Conservation (phyloP, 2,797 vertebrate species). For the Urocyon cinereoargenteus region DNA sequence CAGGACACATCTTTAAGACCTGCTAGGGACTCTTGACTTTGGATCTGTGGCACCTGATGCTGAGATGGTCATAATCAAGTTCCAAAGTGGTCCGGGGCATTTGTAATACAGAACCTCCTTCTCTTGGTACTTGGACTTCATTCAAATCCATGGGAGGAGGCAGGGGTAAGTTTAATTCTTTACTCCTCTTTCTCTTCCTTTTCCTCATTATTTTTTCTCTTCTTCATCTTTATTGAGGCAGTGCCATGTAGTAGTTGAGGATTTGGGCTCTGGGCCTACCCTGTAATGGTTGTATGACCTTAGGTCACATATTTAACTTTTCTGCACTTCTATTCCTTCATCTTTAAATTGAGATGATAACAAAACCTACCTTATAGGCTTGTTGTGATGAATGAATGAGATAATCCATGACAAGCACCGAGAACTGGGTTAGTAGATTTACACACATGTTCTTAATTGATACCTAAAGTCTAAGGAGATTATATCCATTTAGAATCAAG, state of each 20-base stretch:
- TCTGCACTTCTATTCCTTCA: neutral
- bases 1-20: constrained; percentile 15
- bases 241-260: neutral
- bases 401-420: neutral
- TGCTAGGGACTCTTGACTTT: neutral
- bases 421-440: constrained; percentile 23
- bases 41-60: neutral
- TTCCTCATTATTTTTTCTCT: neutral
- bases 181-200: neutral
- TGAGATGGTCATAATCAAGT: neutral
- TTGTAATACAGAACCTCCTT: neutral
- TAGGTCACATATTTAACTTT: neutral
- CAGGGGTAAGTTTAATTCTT: neutral
- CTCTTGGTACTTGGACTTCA: neutral
- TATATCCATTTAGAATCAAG: constrained; percentile 22
- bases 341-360: constrained; percentile 35
- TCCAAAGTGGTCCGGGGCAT: neutral
- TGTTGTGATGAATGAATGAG: constrained; percentile 43
- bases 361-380: neutral
- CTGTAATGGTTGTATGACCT: neutral
- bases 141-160: neutral
- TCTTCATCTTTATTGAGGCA: neutral
- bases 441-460: constrained; percentile 31
- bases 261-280: neutral
- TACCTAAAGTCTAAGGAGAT: neutral